A percentile compares a stretch with the other conserved stretches of the same genome.
phyloP scores from a whole-genome alignment of 2,888 invertebrate species.

The Marronus borbonicus region DNA sequence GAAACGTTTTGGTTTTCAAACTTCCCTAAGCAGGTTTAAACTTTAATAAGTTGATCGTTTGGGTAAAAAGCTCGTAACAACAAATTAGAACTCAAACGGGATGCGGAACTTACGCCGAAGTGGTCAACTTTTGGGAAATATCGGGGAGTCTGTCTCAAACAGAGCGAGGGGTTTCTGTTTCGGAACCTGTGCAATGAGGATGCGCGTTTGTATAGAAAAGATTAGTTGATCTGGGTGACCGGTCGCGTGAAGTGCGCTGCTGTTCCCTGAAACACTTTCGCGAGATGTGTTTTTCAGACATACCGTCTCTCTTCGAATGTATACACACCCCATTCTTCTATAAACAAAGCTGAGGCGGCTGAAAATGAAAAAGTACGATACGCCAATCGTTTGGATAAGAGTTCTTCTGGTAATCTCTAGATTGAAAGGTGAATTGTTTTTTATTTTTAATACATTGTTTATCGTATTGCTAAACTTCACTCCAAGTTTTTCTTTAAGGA shows the following conservation, averaged over 20 bases:
- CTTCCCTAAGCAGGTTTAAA: neutral
- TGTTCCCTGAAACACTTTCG: conserved; percentile 29
- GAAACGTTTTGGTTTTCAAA: neutral
- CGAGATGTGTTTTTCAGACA: conserved; percentile 31
- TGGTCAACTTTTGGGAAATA: conserved; percentile 13
- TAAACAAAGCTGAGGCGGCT: conserved; percentile 23
- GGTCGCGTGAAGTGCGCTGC: conserved; percentile 17
- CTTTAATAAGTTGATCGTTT: conserved; percentile 3
- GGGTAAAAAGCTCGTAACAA: conserved; percentile 9
- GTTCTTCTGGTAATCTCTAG: conserved; percentile 22
- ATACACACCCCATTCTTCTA: conserved; percentile 30
- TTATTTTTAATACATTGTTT: neutral
- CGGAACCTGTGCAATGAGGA: conserved; percentile 35
- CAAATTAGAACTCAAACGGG: neutral
- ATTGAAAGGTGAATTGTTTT: conserved; percentile 33
- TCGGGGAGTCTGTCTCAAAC: neutral
- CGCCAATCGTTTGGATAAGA: neutral
- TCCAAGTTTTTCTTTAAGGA: neutral
- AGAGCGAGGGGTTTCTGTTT: conserved; percentile 18
- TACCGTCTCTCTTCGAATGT: conserved; percentile 8
- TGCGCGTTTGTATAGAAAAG: conserved; percentile 33
- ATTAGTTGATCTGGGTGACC: conserved; percentile 42
- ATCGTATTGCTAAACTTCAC: neutral
- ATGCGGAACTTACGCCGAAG: conserved; percentile 11
- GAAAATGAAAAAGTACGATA: neutral